Percentiles rank a stretch among this genome's conserved stretches.
phyloP scores from a whole-genome alignment of 2,113 vertebrate genomes.

The Centropus bengalensis region DNA sequence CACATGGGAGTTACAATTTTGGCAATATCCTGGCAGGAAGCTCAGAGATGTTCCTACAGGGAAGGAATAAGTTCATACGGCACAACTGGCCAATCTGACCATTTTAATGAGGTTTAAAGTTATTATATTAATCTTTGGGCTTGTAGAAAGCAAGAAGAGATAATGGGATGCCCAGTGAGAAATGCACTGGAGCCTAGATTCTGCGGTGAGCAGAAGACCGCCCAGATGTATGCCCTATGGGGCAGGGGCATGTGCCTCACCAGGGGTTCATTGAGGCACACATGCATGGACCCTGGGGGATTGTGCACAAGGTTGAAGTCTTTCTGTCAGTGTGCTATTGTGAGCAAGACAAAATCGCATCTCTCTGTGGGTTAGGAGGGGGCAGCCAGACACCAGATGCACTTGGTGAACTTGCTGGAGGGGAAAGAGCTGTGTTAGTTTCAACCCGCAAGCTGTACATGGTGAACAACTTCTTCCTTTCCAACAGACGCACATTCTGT shows the following conservation, averaged over 20 bases:
- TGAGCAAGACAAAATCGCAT: accelerated
- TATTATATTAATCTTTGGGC: background rate
- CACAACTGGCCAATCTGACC: accelerated
- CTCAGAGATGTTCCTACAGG: accelerated
- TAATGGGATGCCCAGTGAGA: background rate
- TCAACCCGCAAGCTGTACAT: background rate
- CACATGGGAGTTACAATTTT: accelerated
- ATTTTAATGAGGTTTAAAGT: background rate
- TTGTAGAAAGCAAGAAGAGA: background rate
- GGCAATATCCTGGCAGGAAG: background rate
- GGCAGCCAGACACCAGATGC: background rate
- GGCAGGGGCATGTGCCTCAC: accelerated
- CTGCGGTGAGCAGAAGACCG: accelerated
- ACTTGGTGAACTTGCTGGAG: too few species aligned
- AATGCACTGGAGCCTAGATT: background rate
- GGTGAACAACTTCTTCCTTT: background rate
- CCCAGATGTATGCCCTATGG: background rate
- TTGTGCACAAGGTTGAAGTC: accelerated
- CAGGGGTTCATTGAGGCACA: accelerated
- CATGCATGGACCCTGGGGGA: accelerated
- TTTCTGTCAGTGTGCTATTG: accelerated
- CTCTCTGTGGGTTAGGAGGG: too few species aligned
- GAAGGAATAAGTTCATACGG: accelerated
- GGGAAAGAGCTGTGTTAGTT: background rate
- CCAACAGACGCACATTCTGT: too few species aligned